These are phyloP conservation scores for Xestia sexstrigata DNA, from an alignment of 2,888 invertebrate genomes.

Conservation along the genomic window DNA sequence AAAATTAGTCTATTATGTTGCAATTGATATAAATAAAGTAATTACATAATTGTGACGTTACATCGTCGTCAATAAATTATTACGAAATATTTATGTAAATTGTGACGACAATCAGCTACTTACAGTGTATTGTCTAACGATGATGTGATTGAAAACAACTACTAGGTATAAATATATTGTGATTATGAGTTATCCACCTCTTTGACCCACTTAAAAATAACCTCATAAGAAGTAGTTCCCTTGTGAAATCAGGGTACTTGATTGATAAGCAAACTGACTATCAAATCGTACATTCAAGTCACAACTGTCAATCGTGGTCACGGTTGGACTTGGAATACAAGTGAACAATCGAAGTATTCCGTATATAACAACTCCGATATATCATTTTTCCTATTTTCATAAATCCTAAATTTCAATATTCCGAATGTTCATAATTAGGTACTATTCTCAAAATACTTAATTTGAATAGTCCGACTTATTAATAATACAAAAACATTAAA, in stretches of 20 bases:
- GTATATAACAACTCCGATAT: no score
- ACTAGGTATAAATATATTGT: constrained; percentile 25
- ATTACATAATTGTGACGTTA: constrained; percentile 24
- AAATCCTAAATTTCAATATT: no score
- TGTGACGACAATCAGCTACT: constrained; percentile 7
- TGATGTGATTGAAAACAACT: constrained; percentile 10
- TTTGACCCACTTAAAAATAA: constrained; percentile 20
- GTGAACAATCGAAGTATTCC: no score
- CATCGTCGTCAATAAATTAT: constrained; percentile 16
- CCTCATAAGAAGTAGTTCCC: constrained; percentile 19
- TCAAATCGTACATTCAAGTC: not conserved
- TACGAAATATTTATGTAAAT: not conserved
- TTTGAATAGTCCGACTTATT: no score
- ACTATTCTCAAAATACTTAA: no score
- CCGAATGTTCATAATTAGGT: no score
- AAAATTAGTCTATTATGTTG: constrained; percentile 24
- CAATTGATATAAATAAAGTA: constrained; percentile 16
- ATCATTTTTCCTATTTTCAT: no score
- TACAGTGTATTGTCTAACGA: constrained; percentile 5
- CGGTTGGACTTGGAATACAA: not conserved
- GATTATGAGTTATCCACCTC: constrained; percentile 17
- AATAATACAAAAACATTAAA: no score
- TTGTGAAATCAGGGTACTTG: constrained; percentile 9
- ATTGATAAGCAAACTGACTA: constrained; percentile 11
- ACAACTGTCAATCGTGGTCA: not conserved